Evolutionary conservation across 2,888 invertebrate genomes (phyloP).

Genomic region (Macropis europaea): DNA sequence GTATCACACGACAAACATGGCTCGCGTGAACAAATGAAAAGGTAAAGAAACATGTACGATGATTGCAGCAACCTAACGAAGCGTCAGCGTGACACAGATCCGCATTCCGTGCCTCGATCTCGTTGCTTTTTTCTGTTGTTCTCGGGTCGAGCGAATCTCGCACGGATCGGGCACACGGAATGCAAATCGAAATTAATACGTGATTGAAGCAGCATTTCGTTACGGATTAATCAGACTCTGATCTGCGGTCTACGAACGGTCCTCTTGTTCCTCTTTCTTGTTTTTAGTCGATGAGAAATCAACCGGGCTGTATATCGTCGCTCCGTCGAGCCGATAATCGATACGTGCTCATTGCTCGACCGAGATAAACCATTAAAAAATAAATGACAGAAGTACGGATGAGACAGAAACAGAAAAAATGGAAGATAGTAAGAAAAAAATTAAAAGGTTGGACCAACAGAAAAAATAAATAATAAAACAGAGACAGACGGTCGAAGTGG

Average conservation of each 20-base stretch:
- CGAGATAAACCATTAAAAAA: slow-evolving; percentile 63
- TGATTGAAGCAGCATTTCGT: slow-evolving; percentile 71
- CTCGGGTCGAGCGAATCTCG: neutral
- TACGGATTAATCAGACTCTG: slow-evolving; percentile 65
- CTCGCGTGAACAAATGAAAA: slow-evolving; percentile 35
- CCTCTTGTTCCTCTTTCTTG: slow-evolving; percentile 20
- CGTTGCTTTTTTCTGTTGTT: neutral
- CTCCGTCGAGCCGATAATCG: slow-evolving; percentile 69
- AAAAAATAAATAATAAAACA: slow-evolving; percentile 59
- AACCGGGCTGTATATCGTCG: slow-evolving; percentile 76
- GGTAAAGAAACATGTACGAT: slow-evolving; percentile 45
- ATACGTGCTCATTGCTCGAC: slow-evolving; percentile 69
- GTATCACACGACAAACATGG: slow-evolving; percentile 61
- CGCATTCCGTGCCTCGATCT: slow-evolving; percentile 50
- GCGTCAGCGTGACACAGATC: slow-evolving; percentile 69
- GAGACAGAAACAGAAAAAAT: slow-evolving; percentile 38
- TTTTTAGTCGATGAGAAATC: slow-evolving; percentile 50
- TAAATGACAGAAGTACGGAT: slow-evolving; percentile 45
- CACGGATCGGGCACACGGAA: slow-evolving; percentile 26
- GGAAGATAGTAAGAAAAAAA: slow-evolving; percentile 30
- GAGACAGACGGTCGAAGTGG: slow-evolving; percentile 15
- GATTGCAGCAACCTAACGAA: slow-evolving; percentile 74
- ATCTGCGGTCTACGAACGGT: slow-evolving; percentile 61
- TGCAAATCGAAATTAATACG: slow-evolving; percentile 65
- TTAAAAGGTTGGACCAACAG: slow-evolving; percentile 23